These are phyloP conservation scores for Suricata suricatta DNA, from an alignment of 2,113 vertebrate genomes.

Conservation along the genomic window DNA sequence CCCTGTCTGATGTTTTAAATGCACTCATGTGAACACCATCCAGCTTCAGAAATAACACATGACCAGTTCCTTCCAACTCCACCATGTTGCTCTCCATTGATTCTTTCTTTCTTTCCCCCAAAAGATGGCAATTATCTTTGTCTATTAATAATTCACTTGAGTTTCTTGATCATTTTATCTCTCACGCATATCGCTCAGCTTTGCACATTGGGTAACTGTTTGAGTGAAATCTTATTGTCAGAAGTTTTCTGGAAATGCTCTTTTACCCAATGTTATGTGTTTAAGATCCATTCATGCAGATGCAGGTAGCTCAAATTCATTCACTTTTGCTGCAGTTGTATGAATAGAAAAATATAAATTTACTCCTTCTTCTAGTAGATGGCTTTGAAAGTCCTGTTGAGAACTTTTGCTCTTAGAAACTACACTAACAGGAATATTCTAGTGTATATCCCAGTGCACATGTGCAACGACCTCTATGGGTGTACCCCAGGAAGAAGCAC, in stretches of 20 bases:
- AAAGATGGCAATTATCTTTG: not conserved
- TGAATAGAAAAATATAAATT: not conserved
- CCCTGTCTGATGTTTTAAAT: not conserved
- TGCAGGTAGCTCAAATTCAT: not conserved
- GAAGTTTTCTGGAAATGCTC: not conserved
- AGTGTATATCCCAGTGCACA: not conserved
- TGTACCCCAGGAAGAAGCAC: not conserved
- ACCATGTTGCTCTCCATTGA: not conserved
- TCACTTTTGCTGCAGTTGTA: not conserved
- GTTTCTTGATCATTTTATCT: not conserved
- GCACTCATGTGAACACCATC: not conserved
- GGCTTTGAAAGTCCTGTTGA: not conserved
- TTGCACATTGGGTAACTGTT: not conserved
- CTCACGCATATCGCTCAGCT: not conserved
- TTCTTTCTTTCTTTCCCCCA: not conserved
- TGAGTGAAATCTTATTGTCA: not conserved
- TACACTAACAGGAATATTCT: not conserved
- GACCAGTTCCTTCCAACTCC: not conserved
- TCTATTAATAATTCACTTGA: not conserved
- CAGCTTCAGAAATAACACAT: not conserved
- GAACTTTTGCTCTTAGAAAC: not conserved
- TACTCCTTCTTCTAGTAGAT: not conserved
- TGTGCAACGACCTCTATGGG: not conserved
- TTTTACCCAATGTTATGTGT: not conserved
- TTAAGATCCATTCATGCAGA: not conserved